phyloP scores from a whole-genome alignment of 2,888 invertebrate genomes.

The Rhorus exstirpatorius region DNA sequence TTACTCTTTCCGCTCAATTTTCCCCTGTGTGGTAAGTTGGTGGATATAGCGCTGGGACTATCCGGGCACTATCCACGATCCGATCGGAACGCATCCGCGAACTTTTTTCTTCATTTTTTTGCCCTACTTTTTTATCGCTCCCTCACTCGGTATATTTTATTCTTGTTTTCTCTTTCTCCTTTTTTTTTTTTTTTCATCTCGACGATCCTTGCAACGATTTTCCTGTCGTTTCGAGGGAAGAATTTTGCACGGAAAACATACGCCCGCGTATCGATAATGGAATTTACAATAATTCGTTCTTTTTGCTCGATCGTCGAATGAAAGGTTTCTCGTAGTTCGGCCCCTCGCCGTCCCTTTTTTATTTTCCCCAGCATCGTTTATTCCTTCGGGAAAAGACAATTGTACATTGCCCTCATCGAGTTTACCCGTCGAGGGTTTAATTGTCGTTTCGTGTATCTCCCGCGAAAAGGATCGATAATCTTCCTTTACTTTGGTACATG shows the following conservation, averaged over 20 bases:
- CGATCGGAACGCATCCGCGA: slow-evolving; percentile 37
- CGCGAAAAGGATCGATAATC: slow-evolving; percentile 45
- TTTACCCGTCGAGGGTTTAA: slow-evolving; percentile 20
- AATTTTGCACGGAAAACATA: neutral
- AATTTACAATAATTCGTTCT: slow-evolving; percentile 34
- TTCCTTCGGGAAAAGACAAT: neutral
- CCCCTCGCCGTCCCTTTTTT: neutral
- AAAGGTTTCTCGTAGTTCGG: slow-evolving; percentile 43
- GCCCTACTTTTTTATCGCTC: neutral
- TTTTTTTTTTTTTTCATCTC: slow-evolving; percentile 16
- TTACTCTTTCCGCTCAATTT: slow-evolving; percentile 72
- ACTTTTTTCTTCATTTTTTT: slow-evolving; percentile 37
- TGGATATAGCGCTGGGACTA: slow-evolving; percentile 46
- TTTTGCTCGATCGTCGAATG: slow-evolving; percentile 15
- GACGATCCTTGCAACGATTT: slow-evolving; percentile 31
- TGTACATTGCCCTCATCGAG: too few relatives aligned
- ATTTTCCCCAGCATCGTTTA: neutral
- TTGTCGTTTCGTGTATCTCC: slow-evolving; percentile 30
- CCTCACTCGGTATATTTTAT: slow-evolving; percentile 37
- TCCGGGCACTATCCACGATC: slow-evolving; percentile 62
- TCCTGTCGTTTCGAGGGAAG: slow-evolving; percentile 36
- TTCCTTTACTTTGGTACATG: neutral
- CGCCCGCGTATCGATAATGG: slow-evolving; percentile 41
- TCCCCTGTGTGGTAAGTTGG: slow-evolving; percentile 66
- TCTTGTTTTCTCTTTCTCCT: slow-evolving; percentile 1